Base-by-base conservation (phyloP, 2,888 invertebrate genomes). In the Bruchidius siliquastri region DNA sequence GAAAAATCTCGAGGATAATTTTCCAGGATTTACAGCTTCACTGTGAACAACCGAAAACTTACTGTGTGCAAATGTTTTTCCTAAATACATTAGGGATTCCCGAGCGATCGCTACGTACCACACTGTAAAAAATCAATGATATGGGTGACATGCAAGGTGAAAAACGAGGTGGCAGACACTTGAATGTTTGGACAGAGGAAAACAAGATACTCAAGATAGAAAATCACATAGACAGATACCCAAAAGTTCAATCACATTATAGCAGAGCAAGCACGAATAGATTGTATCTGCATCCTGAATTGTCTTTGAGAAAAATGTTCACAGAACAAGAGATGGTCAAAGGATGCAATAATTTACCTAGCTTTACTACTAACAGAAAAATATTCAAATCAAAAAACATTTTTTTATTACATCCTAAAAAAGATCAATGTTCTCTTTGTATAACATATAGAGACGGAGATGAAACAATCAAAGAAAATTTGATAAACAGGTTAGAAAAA, bases 401-500 rank as follows among this genome's bases (percentile, higher is more conserved):
- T 3, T 30, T 8, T 3, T 30, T 30, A 6, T 8, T 30, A 8
- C 72, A 66, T 68, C 77, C 79, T 20, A 80, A 80, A 71, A 79
- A 80, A 70, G 79, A 80, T 71, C 77, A 77, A 71, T 81, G 79
- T 74, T 74, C 76, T 20, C 73, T 76, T 21, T 80, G 79, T 72
- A 67, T 72, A n/a, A 74, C 73, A n/a, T 78, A 70, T 73, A 75
- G 72, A 74, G 69, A 76, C 73, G 75, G 75, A 69, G 67, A 74
- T 72, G 76, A 76, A n/a, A 68, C 69, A 26, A 72, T 67, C 30
- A 77, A 78, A 74, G 22, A 22, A 20, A 72, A 72, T 72, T 68
- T 77, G 49, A 68, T 74, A 74, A 72, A 77, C 71, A 69, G 76
- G 69, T 77, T 79, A 75, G 71, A 78, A 75, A 66, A 76, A 71